Percentiles rank a stretch among this genome's conserved stretches.
Evolutionary conservation across 37 sponge, comb jelly and placozoan species (phyloP).

Genomic region (Aplysina aerophoba): DNA sequence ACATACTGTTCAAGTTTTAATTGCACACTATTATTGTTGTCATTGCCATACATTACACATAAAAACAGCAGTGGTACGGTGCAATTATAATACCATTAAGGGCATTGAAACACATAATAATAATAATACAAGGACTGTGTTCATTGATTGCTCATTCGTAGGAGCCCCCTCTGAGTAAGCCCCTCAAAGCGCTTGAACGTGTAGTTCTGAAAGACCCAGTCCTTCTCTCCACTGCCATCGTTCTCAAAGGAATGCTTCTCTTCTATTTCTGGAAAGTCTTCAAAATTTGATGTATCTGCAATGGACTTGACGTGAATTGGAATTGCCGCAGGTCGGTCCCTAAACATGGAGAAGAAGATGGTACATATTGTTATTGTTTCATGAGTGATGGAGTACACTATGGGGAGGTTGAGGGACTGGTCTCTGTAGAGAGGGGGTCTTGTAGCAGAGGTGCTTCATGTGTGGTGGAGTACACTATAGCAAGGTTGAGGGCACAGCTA

Average conservation of each 20-base stretch:
- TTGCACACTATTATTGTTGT: too few species aligned
- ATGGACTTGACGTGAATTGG: conserved; percentile 91
- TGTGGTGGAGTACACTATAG: too few species aligned
- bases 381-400: not conserved
- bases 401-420: not conserved
- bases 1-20: too few species aligned
- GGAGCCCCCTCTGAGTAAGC: conserved; percentile 88
- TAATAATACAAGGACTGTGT: not conserved
- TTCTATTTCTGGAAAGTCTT: conserved; percentile 91
- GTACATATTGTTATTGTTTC: too few species aligned
- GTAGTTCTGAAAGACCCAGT: conserved; percentile 99
- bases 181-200: conserved; percentile 98
- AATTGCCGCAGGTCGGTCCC: conserved; percentile 95
- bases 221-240: conserved; percentile 71
- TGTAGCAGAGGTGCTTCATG: too few species aligned
- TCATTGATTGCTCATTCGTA: conserved; percentile 33
- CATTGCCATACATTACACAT: not conserved
- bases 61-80: not conserved
- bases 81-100: not conserved
- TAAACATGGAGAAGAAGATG: not conserved
- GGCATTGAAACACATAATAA: not conserved
- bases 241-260: conserved; percentile 61
- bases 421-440: not conserved
- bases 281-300: conserved; percentile 98
- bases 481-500: too few species aligned